phyloP scores from a whole-genome alignment of 1,140 invertebrate species.

The Zaprionus nigranus region DNA sequence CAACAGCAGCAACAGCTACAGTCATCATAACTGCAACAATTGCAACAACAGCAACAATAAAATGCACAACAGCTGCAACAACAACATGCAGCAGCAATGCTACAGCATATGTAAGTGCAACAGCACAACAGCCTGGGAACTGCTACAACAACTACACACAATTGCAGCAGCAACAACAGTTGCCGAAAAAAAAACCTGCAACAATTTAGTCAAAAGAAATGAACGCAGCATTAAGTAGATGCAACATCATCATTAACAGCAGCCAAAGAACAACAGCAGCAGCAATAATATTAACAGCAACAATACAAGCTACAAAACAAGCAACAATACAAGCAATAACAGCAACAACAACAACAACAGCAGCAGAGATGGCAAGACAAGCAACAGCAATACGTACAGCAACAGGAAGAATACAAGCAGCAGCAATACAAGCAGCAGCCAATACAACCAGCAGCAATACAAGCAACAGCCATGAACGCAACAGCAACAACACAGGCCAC shows the following conservation, averaged over 20 bases:
- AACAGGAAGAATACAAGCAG: background rate
- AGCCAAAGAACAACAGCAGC: too few relatives aligned
- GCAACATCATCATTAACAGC: constrained; percentile 43
- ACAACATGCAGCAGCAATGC: too few relatives aligned
- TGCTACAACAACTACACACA: background rate
- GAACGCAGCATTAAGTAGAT: constrained; percentile 51
- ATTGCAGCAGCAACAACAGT: background rate
- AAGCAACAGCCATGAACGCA: too few relatives aligned
- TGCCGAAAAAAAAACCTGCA: constrained; percentile 14
- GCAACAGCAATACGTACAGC: background rate
- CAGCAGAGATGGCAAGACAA: background rate
- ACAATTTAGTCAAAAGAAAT: constrained; percentile 23
- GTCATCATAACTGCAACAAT: too few relatives aligned
- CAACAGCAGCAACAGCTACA: too few relatives aligned
- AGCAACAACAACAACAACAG: background rate
- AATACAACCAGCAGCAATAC: background rate
- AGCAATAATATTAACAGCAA: constrained; percentile 2
- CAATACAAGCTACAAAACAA: background rate
- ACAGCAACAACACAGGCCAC: too few relatives aligned
- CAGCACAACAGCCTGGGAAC: background rate
- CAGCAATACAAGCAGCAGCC: background rate
- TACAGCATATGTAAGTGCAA: too few relatives aligned
- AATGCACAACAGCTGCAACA: too few relatives aligned
- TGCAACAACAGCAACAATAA: too few relatives aligned
- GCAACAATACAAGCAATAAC: background rate